Base-by-base conservation (phyloP, 2,113 vertebrate genomes). In the Pluvianellus socialis region DNA sequence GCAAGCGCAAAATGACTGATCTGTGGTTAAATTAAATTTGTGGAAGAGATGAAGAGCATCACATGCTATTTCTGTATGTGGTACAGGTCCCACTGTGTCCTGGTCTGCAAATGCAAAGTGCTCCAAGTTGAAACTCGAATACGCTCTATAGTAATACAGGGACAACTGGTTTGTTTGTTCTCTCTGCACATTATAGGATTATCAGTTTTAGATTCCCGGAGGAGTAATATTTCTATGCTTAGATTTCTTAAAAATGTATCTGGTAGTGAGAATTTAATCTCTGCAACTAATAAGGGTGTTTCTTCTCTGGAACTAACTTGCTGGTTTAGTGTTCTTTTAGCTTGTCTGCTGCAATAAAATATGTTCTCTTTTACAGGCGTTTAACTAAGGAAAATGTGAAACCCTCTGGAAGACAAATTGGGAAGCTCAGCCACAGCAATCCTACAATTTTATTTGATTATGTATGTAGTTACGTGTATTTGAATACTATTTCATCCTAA, bases 391-490 rank as follows among this genome's bases (percentile, higher is more conserved):
- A 99, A 98, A 99, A 99, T 95, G 99, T 99, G 97, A 99, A 99
- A 98, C 99, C 99, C 80, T 99, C 99, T 95, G 99, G 99, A 98
- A 99, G 99, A 97, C 99, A 99, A 97, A 99, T 99, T 96, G 99
- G 99, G 96, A 99, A 99, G 77, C 98, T 99, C 96, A 99, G 99
- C 98, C 99, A 99, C 98, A 99, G 99, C 98, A 99, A 99, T 98
- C 99, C 99, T 98, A 99, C 99, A 55, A 99, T 99, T 98, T 98
- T 99, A 94, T 99, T 99, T 98, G 99, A 99, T 98, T 99, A 99
- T 97, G 99, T 99, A 99, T 92, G 99, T 99, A 94, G 81, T 67
- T 75, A 20, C 13, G 7, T 72, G 21, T 83, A 47, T 84, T 68
- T 85, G 27, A 72, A 55, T 86, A 35, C 18, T 71, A 7, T 55